These are phyloP conservation scores for Sturmia bella DNA, from an alignment of 2,888 invertebrate species.

Conservation along the genomic window DNA sequence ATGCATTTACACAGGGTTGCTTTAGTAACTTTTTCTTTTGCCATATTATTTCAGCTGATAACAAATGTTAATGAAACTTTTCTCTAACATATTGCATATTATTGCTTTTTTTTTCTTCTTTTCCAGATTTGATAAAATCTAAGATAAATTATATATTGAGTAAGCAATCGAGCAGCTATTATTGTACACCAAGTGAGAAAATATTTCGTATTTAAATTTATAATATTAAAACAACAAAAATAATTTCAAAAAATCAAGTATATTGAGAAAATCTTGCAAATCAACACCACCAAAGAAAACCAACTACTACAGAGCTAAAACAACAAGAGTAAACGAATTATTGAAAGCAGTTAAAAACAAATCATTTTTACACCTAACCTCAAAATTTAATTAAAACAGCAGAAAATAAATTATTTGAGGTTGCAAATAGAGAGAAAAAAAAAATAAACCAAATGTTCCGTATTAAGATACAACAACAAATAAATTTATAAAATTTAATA, in stretches of 20 bases:
- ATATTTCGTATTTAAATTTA: slow-evolving; percentile 62
- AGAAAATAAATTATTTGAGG: slow-evolving; percentile 54
- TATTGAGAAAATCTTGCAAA: slow-evolving; percentile 75
- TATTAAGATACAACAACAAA: slow-evolving; percentile 74
- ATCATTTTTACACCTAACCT: slow-evolving; percentile 75
- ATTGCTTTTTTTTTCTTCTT: slow-evolving; percentile 66
- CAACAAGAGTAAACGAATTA: slow-evolving; percentile 74
- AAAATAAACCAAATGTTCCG: slow-evolving; percentile 80
- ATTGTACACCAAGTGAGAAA: slow-evolving; percentile 68
- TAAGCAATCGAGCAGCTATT: slow-evolving; percentile 79
- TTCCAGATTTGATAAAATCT: slow-evolving; percentile 76
- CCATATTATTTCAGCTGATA: slow-evolving; percentile 31
- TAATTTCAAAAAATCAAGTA: slow-evolving; percentile 61
- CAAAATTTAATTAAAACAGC: slow-evolving; percentile 69
- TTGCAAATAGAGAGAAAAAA: slow-evolving; percentile 71
- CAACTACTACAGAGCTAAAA: slow-evolving; percentile 78
- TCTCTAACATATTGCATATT: neutral
- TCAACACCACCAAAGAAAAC: slow-evolving; percentile 79
- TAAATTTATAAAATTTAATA: slow-evolving; percentile 73
- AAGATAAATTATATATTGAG: slow-evolving; percentile 71
- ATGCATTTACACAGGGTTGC: slow-evolving; percentile 1
- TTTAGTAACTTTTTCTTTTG: slow-evolving; percentile 4
- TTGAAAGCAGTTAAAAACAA: slow-evolving; percentile 72
- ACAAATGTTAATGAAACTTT: slow-evolving; percentile 37
- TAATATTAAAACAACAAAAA: slow-evolving; percentile 26